Base-by-base conservation (phyloP, 2,797 vertebrate species). In the Tenualosa ilisha region DNA sequence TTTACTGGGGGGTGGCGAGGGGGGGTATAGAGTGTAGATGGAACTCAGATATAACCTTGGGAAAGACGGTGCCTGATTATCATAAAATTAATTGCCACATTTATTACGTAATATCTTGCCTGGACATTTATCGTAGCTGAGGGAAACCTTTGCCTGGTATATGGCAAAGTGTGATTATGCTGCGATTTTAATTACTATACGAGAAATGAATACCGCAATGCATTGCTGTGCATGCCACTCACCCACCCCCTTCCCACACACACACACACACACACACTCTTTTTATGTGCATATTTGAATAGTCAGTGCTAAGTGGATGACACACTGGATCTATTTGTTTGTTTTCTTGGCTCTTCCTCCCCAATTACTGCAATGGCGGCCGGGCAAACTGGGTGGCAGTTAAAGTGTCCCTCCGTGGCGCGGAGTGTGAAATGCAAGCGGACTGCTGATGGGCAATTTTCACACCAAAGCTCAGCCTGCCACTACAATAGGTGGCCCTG, bases 61-160 rank as follows among this genome's bases (percentile, higher is more conserved):
- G 82, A 90, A 92, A 93, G 88, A 85, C n/a, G 85, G 85, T 86
- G 86, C 90, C 91, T 90, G 89, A 94, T 93, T 92, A 93, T 87
- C 91, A 92, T 93, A 92, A 93, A 93, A 94, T 93, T 88, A 92
- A 92, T 92, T 91, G 89, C 85, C 86, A 91, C 87, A 91, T 92
- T 90, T 90, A 91, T 92, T 93, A 90, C 89, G 91, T 90, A 92
- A 93, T 89, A 93, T 86, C 87, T 84, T 46, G 84, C 61, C 89
- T 88, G 88, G 90, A 91, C 88, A 89, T 93, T 90, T 90, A 93
- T 93, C 89, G 86, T 89, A 90, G 87, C 81, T 84, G 83, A 87
- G 84, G 87, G 86, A 90, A 92, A 90, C 86, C 87, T 90, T 88
- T 88, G 82, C 86, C 88, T 84, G 88, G 84, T 86, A 22, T 46